Conservation (phyloP, 2,888 invertebrate genomes). For the Argyresthia goedartella region DNA sequence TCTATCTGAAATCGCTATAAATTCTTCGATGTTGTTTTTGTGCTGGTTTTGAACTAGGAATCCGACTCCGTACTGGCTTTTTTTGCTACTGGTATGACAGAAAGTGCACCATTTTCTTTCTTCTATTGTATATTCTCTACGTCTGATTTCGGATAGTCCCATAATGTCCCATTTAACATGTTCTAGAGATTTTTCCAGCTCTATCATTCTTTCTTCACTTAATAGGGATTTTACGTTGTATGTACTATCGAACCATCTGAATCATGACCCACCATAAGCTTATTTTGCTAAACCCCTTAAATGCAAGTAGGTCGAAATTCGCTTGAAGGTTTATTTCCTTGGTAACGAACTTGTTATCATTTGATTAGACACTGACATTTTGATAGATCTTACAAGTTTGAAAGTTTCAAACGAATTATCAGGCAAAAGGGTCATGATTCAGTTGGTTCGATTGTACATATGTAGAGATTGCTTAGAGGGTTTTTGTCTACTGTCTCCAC, state of each 20-base stretch:
- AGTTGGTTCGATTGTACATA: too few species aligned
- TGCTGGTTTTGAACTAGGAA: not conserved
- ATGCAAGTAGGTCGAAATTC: too few species aligned
- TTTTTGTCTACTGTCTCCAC: not conserved
- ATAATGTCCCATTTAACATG: conserved; percentile 2
- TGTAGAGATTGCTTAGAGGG: not conserved
- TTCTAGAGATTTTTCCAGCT: not conserved
- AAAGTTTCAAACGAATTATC: too few species aligned
- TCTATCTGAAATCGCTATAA: not conserved
- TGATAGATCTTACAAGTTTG: too few species aligned
- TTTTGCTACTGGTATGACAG: not conserved
- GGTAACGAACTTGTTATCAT: too few species aligned
- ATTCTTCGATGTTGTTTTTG: not conserved
- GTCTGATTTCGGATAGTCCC: not conserved
- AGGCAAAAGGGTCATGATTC: too few species aligned
- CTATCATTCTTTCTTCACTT: not conserved
- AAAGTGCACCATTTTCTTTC: not conserved
- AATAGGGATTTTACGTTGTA: conserved; percentile 1
- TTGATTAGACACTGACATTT: too few species aligned
- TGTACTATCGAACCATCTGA: too few species aligned
- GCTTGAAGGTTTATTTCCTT: too few species aligned
- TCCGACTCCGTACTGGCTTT: not conserved
- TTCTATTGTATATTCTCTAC: not conserved
- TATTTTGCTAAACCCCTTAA: too few species aligned
- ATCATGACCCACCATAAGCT: too few species aligned